Base-by-base conservation (phyloP, 2,113 vertebrate species). In the Mungos mungo region DNA sequence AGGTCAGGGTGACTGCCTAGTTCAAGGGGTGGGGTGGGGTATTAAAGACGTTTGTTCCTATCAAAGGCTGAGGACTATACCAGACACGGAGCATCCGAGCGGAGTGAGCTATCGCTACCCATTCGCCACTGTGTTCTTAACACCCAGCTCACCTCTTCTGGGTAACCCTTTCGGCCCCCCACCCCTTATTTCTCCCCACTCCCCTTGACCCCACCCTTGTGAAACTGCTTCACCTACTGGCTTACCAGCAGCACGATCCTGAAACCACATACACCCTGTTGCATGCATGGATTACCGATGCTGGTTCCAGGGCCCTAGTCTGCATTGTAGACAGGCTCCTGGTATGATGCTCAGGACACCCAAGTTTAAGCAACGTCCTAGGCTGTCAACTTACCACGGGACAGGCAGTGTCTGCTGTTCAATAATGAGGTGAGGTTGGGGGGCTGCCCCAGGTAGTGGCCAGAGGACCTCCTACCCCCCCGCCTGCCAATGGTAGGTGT, bases 351-450 rank as follows among this genome's bases (percentile, higher is more conserved):
- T 84, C 45, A 5, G 63, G 38, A 38, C 7, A 16, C 35, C 45
- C 72, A 29, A 29, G 31, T 41, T 57, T 76, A 13, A 84, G 5
- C n/a, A 69, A 47, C 0, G 2, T 11, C 66, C 23, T 6, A 57
- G 72, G 79, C n/a, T 0, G 0, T 31, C 71, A 74, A 45, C 50
- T 6, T 27, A 66, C 52, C 45, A 19, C 0, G 1, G 25, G 21
- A 57, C 14, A 57, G 33, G 33, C 29, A 35, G 23, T 11, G n/a
- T 33, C 86, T 50, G 47, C 18, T 5, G 25, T 31, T 87, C 57
- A 52, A 11, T 47, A 35, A 74, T 9, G 66, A n/a, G 19, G 72
- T 41, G n/a, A 74, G 35, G 35, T 9, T 19, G 27, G 41, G 45
- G 16, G 60, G 8, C 65, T 65, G 19, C 52, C 38, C 50, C 3